These are phyloP conservation scores for Phthorimaea operculella DNA, from an alignment of 1,140 invertebrate genomes.

Conservation along the genomic window DNA sequence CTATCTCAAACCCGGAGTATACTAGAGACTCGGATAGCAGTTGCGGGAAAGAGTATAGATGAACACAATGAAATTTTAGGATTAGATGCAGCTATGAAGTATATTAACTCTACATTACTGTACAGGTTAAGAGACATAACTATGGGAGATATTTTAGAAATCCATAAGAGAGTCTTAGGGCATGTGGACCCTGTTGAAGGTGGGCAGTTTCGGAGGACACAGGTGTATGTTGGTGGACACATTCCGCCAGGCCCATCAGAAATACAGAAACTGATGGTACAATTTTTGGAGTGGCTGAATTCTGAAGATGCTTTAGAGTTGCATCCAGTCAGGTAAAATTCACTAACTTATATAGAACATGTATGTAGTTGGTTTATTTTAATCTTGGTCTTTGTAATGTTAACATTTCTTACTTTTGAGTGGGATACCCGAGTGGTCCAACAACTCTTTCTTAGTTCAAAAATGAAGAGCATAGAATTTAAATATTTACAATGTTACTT, in stretches of 20 bases:
- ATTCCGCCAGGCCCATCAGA: constrained; percentile 86
- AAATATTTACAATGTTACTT: too few relatives aligned
- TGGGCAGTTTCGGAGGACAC: constrained; percentile 82
- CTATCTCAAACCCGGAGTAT: constrained; percentile 92
- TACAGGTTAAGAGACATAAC: constrained; percentile 79
- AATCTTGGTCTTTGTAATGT: neutral
- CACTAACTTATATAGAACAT: neutral
- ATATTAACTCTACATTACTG: constrained; percentile 91
- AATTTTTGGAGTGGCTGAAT: constrained; percentile 92
- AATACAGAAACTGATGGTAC: constrained; percentile 84
- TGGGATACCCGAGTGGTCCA: too few relatives aligned
- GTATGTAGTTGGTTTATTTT: neutral
- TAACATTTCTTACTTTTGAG: too few relatives aligned
- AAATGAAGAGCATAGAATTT: too few relatives aligned
- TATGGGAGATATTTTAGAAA: constrained; percentile 90
- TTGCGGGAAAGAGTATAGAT: constrained; percentile 93
- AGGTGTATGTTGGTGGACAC: constrained; percentile 94
- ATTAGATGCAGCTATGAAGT: constrained; percentile 94
- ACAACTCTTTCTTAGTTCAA: neutral
- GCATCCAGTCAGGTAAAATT: constrained; percentile 84
- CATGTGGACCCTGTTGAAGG: constrained; percentile 92
- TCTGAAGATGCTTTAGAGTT: constrained; percentile 84
- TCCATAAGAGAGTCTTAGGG: constrained; percentile 92
- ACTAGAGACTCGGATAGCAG: constrained; percentile 91
- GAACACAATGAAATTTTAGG: constrained; percentile 98